phyloP scores from a whole-genome alignment of 2,797 vertebrate species.

The Sebastes iracundus region DNA sequence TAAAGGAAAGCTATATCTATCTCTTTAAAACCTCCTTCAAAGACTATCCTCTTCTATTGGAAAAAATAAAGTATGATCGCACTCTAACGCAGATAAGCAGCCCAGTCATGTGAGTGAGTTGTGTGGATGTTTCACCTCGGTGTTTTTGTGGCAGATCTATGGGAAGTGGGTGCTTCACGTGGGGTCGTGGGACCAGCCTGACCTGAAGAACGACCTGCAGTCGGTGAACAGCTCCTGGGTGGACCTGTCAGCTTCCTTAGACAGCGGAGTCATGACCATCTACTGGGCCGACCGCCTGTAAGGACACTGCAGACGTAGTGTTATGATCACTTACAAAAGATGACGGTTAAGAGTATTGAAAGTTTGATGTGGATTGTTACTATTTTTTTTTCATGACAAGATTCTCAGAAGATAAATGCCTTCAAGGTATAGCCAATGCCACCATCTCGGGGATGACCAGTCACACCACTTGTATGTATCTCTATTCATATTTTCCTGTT shows the following conservation, averaged over 20 bases:
- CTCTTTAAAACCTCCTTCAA: background rate
- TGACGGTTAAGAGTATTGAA: background rate
- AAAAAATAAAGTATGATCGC: background rate
- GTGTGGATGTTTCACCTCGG: background rate
- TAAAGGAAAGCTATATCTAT: background rate
- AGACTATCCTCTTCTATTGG: background rate
- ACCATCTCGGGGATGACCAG: slow-evolving; percentile 72
- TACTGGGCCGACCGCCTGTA: slow-evolving; percentile 81
- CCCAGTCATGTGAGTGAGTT: background rate
- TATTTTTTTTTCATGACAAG: slow-evolving; percentile 28
- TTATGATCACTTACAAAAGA: background rate
- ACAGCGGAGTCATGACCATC: slow-evolving; percentile 57
- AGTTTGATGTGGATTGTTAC: background rate
- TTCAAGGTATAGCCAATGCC: slow-evolving; percentile 69
- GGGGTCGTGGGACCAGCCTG: slow-evolving; percentile 62
- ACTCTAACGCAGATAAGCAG: background rate
- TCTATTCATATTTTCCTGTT: background rate
- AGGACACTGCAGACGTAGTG: slow-evolving; percentile 8
- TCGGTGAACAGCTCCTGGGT: slow-evolving; percentile 74
- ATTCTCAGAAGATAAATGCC: slow-evolving; percentile 57
- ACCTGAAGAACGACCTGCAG: slow-evolving; percentile 65
- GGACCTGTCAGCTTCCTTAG: slow-evolving; percentile 66
- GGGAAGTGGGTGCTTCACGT: slow-evolving; percentile 80
- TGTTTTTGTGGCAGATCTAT: slow-evolving; percentile 65
- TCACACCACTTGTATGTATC: slow-evolving; percentile 70